Evolutionary conservation across 2,113 vertebrate genomes (phyloP), one percentile per base, ranked within the genome.

Genomic region (Chloropsis hardwickii): DNA sequence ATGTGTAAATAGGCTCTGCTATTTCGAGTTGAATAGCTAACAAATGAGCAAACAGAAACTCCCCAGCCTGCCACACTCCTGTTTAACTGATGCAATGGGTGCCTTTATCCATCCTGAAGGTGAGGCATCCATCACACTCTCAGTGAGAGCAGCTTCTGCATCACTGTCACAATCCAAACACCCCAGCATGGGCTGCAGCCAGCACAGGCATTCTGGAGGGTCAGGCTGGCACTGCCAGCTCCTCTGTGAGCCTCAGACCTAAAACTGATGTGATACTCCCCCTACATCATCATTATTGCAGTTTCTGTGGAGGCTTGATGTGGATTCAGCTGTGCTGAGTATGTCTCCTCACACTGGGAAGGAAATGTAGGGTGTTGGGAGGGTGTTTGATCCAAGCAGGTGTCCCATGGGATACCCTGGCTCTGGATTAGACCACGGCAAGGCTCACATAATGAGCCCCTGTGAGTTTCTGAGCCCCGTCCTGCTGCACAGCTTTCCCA

Each of bases 11-110:
- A 92, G 86, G 51, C 51, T 58, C 42, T 2, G 2, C 86, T 74
- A 47, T 79, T 95, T 88, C 1, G 10, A 80, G 94, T 37, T 93
- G 94, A 95, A 93, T 91, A 95, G 79, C 69, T 66, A 91, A 94
- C 87, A 91, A 96, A 95, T 73, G 85, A 96, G 85, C 95, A 97
- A 95, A 94, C 23, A 84, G 73, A 86, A 94, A 24, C 94, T 80
- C 62, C 72, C 6, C 67, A 72, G 92, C 88, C 77, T 18, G 16
- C 92, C 92, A 73, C 3, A 9, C 80, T 95, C 67, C 64, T 70
- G 81, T 40, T 83, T 56, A 54, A 66, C 62, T 92, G 93, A 83
- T 13, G 48, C 85, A 81, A 50, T 3, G 42, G 89, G 62, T 92
- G 95, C 72, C 66, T 88, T 50, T 50, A 19, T 74, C 66, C 88